phyloP scores from a whole-genome alignment of 1,140 invertebrate species.

The Nephila pilipes region DNA sequence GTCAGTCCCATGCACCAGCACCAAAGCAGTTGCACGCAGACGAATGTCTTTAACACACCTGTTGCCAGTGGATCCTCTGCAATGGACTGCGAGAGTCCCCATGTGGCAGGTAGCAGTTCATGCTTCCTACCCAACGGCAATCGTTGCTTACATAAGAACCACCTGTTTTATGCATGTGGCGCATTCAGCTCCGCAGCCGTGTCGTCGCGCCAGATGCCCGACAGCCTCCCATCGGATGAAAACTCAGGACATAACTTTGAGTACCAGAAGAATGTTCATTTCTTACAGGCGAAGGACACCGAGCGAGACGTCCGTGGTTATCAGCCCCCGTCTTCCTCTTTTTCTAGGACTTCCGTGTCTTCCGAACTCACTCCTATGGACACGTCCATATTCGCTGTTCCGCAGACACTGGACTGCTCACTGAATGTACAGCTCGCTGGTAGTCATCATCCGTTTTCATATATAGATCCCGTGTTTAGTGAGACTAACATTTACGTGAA shows the following conservation, averaged over 20 bases:
- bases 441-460: constrained; percentile 76
- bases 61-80: constrained; percentile 68
- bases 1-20: constrained; percentile 67
- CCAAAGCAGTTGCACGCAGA: constrained; percentile 64
- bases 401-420: constrained; percentile 80
- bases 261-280: constrained; percentile 64
- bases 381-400: constrained; percentile 66
- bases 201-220: constrained; percentile 35
- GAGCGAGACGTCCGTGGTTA: constrained; percentile 18
- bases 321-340: constrained; percentile 70
- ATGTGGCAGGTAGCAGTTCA: background rate
- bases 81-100: constrained; percentile 82
- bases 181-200: constrained; percentile 62
- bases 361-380: constrained; percentile 78
- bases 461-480: constrained; percentile 63
- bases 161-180: constrained; percentile 63
- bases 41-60: constrained; percentile 56
- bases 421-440: constrained; percentile 82
- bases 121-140: constrained; percentile 69
- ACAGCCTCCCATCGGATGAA: constrained; percentile 46
- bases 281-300: constrained; percentile 15
- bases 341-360: constrained; percentile 74
- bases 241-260: constrained; percentile 68
- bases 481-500: constrained; percentile 67
- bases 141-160: constrained; percentile 72